Base-by-base conservation (phyloP, 2,888 invertebrate species). In the Heliconius aoede region DNA sequence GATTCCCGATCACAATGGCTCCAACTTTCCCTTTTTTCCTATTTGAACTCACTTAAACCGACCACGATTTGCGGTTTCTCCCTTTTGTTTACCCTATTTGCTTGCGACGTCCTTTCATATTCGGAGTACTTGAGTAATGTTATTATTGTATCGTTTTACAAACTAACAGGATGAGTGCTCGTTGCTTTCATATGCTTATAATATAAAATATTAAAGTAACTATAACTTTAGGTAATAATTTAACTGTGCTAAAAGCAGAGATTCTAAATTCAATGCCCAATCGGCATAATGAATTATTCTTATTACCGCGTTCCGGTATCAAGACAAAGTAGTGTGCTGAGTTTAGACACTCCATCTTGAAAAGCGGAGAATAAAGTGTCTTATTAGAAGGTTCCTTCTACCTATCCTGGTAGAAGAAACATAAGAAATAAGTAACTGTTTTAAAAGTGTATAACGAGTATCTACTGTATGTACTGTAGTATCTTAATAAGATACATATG, bases 41-140 rank as follows among this genome's bases (percentile, higher is more conserved):
- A 90, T 93, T 92, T 93, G 90, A 90, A 90, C 88, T 91, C 89
- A 91, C 92, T 93, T 91, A 90, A 90, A 90, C 87, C 86, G 82
- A 83, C 84, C 86, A 83, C 85, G 86, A 86, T 86, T 86, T 85
- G 87, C 84, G 86, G 88, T 87, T 84, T 83, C 86, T 82, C 84
- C 86, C 85, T 86, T 87, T 86, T 89, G 85, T 89, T 88, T 87
- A 85, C 86, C 85, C 83, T 88, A 86, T 88, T 90, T 89, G 87
- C 86, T 86, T 84, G 82, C 82, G 84, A 87, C 86, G 87, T 87
- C 86, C 84, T 87, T 84, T 82, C 84, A 79, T 82, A 78, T 82
- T 81, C 74, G 74, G 76, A 79, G 80, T 77, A 78, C 81, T 80
- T 76, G 76, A 81, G 79, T 81, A 79, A 79, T 82, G 81, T 80